A percentile compares a stretch with the other conserved stretches of the same genome.
phyloP scores from a whole-genome alignment of 2,888 invertebrate genomes.

The Lysandra coridon region DNA sequence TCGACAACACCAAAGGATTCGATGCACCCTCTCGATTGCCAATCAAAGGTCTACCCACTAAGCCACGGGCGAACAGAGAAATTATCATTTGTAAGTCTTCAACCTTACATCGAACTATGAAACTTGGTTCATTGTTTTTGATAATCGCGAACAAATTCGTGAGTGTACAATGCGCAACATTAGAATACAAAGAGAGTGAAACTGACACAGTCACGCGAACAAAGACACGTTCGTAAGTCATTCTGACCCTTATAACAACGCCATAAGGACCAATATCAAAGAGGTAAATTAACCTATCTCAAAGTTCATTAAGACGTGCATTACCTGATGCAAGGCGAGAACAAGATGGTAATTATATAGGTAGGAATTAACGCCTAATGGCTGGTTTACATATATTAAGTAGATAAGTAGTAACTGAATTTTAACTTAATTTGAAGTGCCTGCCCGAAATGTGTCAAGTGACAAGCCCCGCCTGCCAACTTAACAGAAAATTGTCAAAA shows the following conservation, averaged over 20 bases:
- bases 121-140: neutral
- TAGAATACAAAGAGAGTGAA: constrained; percentile 39
- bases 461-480: too few relatives aligned
- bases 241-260: neutral
- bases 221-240: constrained; percentile 12
- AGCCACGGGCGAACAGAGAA: too few relatives aligned
- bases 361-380: neutral
- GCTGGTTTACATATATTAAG: too few relatives aligned
- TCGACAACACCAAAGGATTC: too few relatives aligned
- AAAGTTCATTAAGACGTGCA: neutral
- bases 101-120: neutral
- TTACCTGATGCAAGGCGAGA: neutral
- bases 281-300: neutral
- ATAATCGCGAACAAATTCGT: neutral
- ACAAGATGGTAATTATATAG: neutral
- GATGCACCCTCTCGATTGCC: too few relatives aligned
- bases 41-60: too few relatives aligned
- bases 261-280: neutral
- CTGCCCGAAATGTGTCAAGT: too few relatives aligned
- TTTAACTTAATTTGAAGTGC: too few relatives aligned
- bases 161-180: constrained; percentile 33
- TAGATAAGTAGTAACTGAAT: too few relatives aligned
- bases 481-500: too few relatives aligned
- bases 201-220: constrained; percentile 31
- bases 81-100: neutral